Evolutionary conservation across 2,797 vertebrate species (phyloP).

Genomic region (Taenioides sp.): DNA sequence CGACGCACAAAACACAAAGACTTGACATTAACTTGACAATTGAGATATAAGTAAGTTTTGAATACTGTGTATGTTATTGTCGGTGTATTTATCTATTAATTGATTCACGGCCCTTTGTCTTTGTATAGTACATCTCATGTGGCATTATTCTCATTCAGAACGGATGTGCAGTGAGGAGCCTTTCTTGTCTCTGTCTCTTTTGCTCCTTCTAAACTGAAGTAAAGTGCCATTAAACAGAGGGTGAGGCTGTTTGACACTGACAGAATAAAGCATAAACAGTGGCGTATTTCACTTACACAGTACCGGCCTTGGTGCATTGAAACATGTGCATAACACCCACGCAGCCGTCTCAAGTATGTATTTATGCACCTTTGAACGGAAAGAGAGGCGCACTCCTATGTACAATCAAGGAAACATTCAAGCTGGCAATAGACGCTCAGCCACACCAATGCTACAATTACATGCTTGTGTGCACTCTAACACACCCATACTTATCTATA

Average conservation of each 20-base stretch:
- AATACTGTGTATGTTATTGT: background rate
- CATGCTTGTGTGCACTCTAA: constrained; percentile 29
- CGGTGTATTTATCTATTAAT: background rate
- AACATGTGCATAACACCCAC: constrained; percentile 43
- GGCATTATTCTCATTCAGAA: constrained; percentile 22
- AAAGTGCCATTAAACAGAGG: constrained; percentile 45
- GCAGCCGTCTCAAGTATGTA: constrained; percentile 22
- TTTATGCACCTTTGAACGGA: constrained; percentile 40
- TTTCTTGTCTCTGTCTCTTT: constrained; percentile 37
- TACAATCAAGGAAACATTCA: constrained; percentile 36
- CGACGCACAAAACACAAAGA: background rate
- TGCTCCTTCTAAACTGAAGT: constrained; percentile 56
- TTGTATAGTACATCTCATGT: background rate
- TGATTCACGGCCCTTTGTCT: background rate
- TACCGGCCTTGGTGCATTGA: constrained; percentile 22
- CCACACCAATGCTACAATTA: constrained; percentile 33
- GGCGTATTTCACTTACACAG: constrained; percentile 61
- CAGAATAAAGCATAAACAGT: constrained; percentile 66
- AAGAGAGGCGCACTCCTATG: constrained; percentile 21
- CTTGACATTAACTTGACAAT: no score
- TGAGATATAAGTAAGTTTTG: background rate
- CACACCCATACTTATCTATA: constrained; percentile 17
- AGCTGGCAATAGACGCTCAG: constrained; percentile 13
- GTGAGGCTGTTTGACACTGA: constrained; percentile 51
- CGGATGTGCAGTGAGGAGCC: constrained; percentile 33